Conservation (phyloP, 2,797 vertebrate species). For the Tapera naevia region DNA sequence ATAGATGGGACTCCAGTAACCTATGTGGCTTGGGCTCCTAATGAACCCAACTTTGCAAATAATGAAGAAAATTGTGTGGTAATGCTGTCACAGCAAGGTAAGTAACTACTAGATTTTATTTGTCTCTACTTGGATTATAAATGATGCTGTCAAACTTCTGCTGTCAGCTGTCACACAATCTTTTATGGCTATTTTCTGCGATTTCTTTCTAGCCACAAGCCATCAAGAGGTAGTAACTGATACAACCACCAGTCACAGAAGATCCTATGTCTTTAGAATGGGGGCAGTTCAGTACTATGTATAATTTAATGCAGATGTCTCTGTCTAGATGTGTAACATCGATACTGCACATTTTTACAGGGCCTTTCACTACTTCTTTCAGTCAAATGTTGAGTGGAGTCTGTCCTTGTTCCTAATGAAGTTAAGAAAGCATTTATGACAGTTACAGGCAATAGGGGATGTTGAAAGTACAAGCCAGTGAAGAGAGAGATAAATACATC, state of each 20-base stretch:
- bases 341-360: background rate
- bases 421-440: background rate
- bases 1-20: constrained; percentile 85
- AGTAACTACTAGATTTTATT: background rate
- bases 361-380: background rate
- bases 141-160: background rate
- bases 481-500: background rate
- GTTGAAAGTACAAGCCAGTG: background rate
- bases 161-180: background rate
- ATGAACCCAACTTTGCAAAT: constrained; percentile 94
- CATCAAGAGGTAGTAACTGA: background rate
- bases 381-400: background rate
- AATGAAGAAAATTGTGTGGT: constrained; percentile 94
- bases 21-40: constrained; percentile 86
- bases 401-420: background rate
- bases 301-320: background rate
- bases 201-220: background rate
- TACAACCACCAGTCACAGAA: background rate
- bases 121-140: background rate
- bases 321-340: background rate
- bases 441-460: background rate
- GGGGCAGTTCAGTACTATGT: background rate
- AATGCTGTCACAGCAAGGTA: constrained; percentile 84
- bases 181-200: background rate
- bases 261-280: background rate